Percentiles rank a stretch among this genome's conserved stretches.
These are phyloP conservation scores for Cepaea nemoralis DNA, from an alignment of 1,140 invertebrate species.

Conservation along the genomic window DNA sequence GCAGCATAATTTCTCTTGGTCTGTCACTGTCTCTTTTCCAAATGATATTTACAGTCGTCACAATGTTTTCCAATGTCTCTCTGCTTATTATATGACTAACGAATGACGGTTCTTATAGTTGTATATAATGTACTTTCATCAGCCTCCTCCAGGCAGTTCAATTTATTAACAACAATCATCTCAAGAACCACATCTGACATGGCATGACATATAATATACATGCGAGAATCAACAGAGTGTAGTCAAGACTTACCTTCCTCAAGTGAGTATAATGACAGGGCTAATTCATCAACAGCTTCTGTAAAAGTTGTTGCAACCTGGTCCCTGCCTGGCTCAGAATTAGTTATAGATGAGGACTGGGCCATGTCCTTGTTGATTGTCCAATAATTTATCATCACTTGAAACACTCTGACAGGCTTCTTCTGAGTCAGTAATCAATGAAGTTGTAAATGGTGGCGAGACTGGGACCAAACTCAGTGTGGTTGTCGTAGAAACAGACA, in stretches of 20 bases:
- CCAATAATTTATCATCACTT: not conserved
- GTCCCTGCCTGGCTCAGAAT: not conserved
- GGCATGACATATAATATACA: no score
- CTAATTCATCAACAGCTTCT: not conserved
- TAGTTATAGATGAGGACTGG: not conserved
- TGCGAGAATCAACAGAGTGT: not conserved
- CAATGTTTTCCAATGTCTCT: no score
- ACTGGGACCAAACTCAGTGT: not conserved
- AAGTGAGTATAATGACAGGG: not conserved
- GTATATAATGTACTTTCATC: no score
- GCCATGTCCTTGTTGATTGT: not conserved
- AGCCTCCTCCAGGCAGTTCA: no score
- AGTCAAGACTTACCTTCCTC: not conserved
- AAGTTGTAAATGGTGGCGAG: not conserved
- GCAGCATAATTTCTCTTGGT: no score
- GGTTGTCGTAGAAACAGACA: not conserved
- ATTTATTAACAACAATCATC: no score
- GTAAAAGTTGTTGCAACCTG: not conserved
- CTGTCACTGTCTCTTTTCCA: no score
- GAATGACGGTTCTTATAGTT: no score
- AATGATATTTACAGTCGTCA: no score
- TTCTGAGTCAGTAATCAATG: not conserved
- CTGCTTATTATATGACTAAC: no score
- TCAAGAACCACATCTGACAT: no score
- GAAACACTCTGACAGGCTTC: not conserved